Conservation (phyloP, 1,140 invertebrate species). For the Stegodyphus mimosarum region DNA sequence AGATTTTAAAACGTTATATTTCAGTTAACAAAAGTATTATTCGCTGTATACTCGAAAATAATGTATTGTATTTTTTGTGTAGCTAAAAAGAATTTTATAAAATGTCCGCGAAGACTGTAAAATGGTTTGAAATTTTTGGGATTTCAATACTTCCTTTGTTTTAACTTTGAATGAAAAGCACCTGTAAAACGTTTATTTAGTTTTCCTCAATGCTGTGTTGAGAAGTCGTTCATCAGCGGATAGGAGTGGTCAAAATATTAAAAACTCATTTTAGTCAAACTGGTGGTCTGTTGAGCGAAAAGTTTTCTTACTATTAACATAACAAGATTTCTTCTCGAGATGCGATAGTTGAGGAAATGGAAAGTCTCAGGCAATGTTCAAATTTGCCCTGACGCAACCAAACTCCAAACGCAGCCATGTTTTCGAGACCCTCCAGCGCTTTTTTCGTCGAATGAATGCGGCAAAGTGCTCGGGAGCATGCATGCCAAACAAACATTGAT, state of each 20-base stretch:
- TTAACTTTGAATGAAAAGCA: too few relatives aligned
- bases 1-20: too few relatives aligned
- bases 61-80: too few relatives aligned
- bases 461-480: constrained; percentile 46
- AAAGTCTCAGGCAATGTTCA: neutral
- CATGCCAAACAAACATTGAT: constrained; percentile 60
- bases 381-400: neutral
- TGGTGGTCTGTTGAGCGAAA: neutral
- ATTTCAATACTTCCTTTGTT: too few relatives aligned
- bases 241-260: neutral
- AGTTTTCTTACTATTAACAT: neutral
- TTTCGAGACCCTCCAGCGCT: constrained; percentile 24
- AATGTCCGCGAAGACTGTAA: too few relatives aligned
- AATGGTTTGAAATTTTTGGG: too few relatives aligned
- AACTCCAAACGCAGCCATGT: constrained; percentile 2
- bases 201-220: too few relatives aligned
- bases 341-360: constrained; percentile 23
- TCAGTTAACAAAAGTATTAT: too few relatives aligned
- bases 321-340: neutral
- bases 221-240: too few relatives aligned
- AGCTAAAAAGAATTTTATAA: too few relatives aligned
- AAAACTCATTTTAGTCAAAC: neutral
- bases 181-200: too few relatives aligned
- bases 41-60: too few relatives aligned
- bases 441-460: constrained; percentile 48